Conservation (phyloP, 2,888 invertebrate genomes). For the Xanthostigma xanthostigma region DNA sequence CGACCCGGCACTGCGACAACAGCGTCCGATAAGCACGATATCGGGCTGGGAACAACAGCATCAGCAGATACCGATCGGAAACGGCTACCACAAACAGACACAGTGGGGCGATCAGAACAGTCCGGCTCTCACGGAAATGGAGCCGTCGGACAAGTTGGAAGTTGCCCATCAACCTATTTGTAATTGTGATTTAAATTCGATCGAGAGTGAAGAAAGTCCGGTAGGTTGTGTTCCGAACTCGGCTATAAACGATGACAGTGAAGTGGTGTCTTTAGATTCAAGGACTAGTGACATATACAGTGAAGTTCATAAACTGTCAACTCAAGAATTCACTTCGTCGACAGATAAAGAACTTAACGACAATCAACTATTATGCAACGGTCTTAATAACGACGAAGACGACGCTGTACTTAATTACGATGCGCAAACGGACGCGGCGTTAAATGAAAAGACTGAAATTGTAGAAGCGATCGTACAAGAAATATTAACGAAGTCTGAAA, state of each 20-base stretch:
- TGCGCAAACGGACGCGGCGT: conserved; percentile 12
- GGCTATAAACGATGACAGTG: conserved; percentile 31
- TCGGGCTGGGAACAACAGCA: conserved; percentile 79
- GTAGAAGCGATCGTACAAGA: conserved; percentile 36
- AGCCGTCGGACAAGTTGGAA: conserved; percentile 19
- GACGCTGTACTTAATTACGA: not conserved
- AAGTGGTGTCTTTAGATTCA: conserved; percentile 36
- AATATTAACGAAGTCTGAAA: conserved; percentile 34
- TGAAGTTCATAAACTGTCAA: conserved; percentile 46
- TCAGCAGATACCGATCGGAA: conserved; percentile 20
- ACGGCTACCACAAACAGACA: conserved; percentile 23
- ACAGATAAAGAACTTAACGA: conserved; percentile 9
- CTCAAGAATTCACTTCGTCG: conserved; percentile 6
- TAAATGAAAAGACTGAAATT: conserved; percentile 27
- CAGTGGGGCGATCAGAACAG: conserved; percentile 22
- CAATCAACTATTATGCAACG: conserved; percentile 27
- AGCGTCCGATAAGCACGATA: conserved; percentile 89
- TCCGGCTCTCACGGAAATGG: conserved; percentile 20
- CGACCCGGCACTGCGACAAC: conserved; percentile 83
- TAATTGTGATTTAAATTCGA: conserved; percentile 30
- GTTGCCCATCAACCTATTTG: conserved; percentile 25
- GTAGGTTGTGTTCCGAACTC: conserved; percentile 6
- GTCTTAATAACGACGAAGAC: conserved; percentile 22
- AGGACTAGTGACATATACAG: conserved; percentile 41
- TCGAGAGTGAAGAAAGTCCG: conserved; percentile 25